Conservation (phyloP, 2,888 invertebrate species). For the Cataglyphis rosenhaueri region DNA sequence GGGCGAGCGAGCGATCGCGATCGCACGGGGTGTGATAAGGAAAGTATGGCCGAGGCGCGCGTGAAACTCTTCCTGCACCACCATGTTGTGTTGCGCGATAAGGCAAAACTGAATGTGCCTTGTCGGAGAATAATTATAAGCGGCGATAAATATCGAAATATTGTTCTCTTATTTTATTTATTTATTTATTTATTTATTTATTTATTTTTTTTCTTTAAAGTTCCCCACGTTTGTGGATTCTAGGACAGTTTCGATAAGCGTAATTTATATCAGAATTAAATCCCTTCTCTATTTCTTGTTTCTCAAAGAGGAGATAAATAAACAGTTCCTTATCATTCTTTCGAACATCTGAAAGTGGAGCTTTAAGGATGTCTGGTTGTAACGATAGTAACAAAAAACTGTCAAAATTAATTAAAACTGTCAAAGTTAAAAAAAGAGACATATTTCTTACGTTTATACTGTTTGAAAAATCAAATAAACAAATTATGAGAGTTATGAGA, state of each 20-base stretch:
- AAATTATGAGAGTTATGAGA: too few relatives aligned
- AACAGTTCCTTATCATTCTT: background rate
- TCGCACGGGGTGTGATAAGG: constrained; percentile 7
- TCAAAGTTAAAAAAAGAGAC: too few relatives aligned
- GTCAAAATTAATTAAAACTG: too few relatives aligned
- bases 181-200: background rate
- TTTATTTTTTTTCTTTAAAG: too few relatives aligned
- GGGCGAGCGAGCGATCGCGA: constrained; percentile 21
- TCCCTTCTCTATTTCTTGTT: too few relatives aligned
- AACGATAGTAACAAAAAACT: too few relatives aligned
- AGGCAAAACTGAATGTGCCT: constrained; percentile 3
- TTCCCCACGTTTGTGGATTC: background rate
- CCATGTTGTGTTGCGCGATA: constrained; percentile 33
- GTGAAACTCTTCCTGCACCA: constrained; percentile 19
- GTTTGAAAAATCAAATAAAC: too few relatives aligned
- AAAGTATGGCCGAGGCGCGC: background rate
- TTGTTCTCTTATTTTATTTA: background rate
- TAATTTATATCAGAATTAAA: background rate
- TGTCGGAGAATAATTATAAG: constrained; percentile 12
- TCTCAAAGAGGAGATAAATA: too few relatives aligned
- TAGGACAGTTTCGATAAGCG: background rate
- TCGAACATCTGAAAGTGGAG: background rate
- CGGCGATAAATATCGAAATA: background rate
- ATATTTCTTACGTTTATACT: too few relatives aligned
- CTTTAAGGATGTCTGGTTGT: too few relatives aligned